Base-by-base conservation (phyloP, 2,113 vertebrate genomes). In the Toxotes jaculatrix region DNA sequence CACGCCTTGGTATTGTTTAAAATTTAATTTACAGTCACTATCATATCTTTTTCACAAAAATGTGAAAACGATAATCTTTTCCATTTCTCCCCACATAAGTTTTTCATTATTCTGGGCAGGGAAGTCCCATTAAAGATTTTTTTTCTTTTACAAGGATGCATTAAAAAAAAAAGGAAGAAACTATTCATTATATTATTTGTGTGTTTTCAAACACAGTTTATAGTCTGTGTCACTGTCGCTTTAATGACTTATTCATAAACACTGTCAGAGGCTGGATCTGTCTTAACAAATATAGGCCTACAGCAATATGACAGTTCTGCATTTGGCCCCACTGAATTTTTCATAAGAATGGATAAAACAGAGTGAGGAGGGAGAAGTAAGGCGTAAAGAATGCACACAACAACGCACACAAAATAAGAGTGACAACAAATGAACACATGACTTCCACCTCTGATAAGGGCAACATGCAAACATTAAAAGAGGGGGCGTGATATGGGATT, bases 171-270 rank as follows among this genome's bases (percentile, higher is more conserved):
- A 66, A 32, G 17, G 6, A 42, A 42, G 21, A 62, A 62, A 49
- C 19, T 53, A 67, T 69, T 73, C 7, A 78, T 84, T 72, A 61
- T 88, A 85, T 60, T 38, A 65, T 77, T 76, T 82, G 38, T 59
- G 53, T 42, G 66, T 42, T 67, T 70, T 80, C 66, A 77, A 70
- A 74, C 61, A 16, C 78, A 64, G 83, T 75, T 88, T 83, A 68
- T 56, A 82, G 73, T 36, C 49, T 49, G 13, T 55, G 81, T 74
- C 71, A 82, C 21, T 84, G 74, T 81, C 10, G 21, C 72, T 65
- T 72, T 87, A 88, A 92, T 92, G 85, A 84, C 64, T 88, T 89
- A 90, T 90, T 92, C 88, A 91, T 85, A 76, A 87, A 72, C 64
- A 53, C 83, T 74, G 83, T 81, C 77, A 74, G 77, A 64, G 63